A percentile compares a stretch with the other conserved stretches of the same genome.
phyloP scores from a whole-genome alignment of 2,797 vertebrate species.

The Sitta carolinensis region DNA sequence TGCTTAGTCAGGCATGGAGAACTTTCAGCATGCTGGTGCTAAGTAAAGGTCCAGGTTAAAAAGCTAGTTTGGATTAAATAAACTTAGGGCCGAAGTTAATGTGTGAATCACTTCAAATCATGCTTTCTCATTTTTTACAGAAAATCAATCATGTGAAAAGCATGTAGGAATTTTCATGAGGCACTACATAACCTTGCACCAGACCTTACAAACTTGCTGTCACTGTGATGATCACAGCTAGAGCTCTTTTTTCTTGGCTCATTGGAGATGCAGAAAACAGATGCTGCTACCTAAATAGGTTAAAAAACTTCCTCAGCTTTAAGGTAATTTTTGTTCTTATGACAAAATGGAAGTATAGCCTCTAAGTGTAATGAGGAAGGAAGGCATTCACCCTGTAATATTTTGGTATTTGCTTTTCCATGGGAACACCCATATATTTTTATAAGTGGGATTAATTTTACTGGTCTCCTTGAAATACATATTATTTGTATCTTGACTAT shows the following conservation, averaged over 20 bases:
- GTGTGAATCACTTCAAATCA: conserved; percentile 12
- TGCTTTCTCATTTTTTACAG: conserved; percentile 18
- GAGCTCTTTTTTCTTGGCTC: background rate
- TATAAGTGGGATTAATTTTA: background rate
- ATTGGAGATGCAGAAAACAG: background rate
- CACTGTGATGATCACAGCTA: background rate
- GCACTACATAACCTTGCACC: background rate
- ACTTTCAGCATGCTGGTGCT: background rate
- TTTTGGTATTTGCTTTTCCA: background rate
- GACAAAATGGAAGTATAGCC: background rate
- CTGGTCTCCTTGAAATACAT: background rate
- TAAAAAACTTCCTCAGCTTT: background rate
- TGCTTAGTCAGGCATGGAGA: background rate
- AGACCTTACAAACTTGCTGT: background rate
- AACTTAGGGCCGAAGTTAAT: background rate
- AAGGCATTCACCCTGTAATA: background rate
- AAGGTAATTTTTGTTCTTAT: background rate
- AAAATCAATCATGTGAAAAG: conserved; percentile 26
- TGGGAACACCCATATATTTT: accelerated
- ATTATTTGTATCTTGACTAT: background rate
- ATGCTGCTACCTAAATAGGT: background rate
- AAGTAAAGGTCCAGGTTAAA: conserved; percentile 14
- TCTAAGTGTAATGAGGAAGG: background rate
- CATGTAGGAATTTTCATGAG: background rate
- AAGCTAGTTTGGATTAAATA: conserved; percentile 1